Base-by-base conservation (phyloP, 2,888 invertebrate genomes). In the Erpobdella octoculata region DNA sequence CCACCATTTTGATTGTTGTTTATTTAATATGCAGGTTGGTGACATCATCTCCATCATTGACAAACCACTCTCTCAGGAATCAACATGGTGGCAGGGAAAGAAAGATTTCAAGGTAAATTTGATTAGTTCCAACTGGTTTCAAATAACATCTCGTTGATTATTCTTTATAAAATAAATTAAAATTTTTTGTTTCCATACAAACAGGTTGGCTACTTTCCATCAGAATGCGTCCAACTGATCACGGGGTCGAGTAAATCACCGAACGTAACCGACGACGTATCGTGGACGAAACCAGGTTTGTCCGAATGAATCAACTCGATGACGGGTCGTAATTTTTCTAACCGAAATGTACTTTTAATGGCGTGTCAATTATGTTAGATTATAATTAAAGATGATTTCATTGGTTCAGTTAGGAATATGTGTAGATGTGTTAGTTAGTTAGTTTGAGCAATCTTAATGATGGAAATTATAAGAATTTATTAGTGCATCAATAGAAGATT, bases 21-120 rank as follows among this genome's bases (percentile, higher is more conserved):
- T 12, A 41, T 41, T 18, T 9, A 12, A 12, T 12, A 41, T n/a
- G 28, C 88, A 97, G 88, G 92, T 95, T 36, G 97, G 97, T 72
- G 96, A 97, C 81, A 96, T 97, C 90, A 93, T 97, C 78, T 95
- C 95, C 8, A 95, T 97, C 76, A 97, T 97, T 78, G 96, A 97
- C 83, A 97, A 96, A 96, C 94, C 95, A 73, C 87, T 89, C 79
- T 90, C 93, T 0, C 91, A 91, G 71, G 94, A 95, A 83, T 92
- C 93, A 68, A 88, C 91, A 71, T 97, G 95, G 95, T 97, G 96
- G 96, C 88, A 95, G 70, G 97, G 97, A 75, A 97, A 97, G 84
- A 73, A 83, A 73, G 93, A 93, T 0, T 95, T 95, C 85, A 91
- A 93, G 79, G 95, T 96, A n/a, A n/a, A n/a, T n/a, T n/a, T n/a